phyloP scores from a whole-genome alignment of 2,113 vertebrate genomes.

The Periophthalmus modestus region DNA sequence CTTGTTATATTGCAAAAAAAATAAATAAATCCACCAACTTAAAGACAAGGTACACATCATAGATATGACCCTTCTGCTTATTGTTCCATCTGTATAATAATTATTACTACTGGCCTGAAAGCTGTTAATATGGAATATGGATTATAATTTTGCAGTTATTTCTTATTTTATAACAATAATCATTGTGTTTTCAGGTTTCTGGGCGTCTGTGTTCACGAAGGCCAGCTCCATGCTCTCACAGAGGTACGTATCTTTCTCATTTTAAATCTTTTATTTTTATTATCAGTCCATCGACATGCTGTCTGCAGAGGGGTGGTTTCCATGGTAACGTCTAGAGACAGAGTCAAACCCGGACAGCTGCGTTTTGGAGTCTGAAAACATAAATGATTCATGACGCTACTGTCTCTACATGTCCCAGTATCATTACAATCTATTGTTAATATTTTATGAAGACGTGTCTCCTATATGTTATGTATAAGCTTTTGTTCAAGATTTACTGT shows the following conservation, averaged over 20 bases:
- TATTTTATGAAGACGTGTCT: background rate
- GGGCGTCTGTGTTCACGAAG: constrained; percentile 93
- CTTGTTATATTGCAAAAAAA: too few relatives aligned
- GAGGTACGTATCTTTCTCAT: constrained; percentile 79
- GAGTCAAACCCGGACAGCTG: background rate
- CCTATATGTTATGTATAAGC: background rate
- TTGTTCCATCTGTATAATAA: too few relatives aligned
- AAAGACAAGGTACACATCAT: too few relatives aligned
- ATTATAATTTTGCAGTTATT: background rate
- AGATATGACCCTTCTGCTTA: too few relatives aligned
- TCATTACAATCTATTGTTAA: background rate
- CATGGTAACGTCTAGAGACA: background rate
- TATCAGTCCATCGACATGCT: background rate
- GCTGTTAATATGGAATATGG: too few relatives aligned
- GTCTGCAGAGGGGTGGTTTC: constrained; percentile 13
- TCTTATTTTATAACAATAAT: background rate
- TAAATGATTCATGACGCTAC: constrained; percentile 40
- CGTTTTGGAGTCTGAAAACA: background rate
- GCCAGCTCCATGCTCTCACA: constrained; percentile 90
- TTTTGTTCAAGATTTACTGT: background rate
- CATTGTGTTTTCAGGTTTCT: constrained; percentile 81
- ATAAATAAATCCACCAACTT: too few relatives aligned
- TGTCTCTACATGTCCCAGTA: background rate
- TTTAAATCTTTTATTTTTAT: background rate
- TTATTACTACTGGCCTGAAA: too few relatives aligned